phyloP scores from a whole-genome alignment of 2,113 vertebrate species.

The Menidia beryllina region DNA sequence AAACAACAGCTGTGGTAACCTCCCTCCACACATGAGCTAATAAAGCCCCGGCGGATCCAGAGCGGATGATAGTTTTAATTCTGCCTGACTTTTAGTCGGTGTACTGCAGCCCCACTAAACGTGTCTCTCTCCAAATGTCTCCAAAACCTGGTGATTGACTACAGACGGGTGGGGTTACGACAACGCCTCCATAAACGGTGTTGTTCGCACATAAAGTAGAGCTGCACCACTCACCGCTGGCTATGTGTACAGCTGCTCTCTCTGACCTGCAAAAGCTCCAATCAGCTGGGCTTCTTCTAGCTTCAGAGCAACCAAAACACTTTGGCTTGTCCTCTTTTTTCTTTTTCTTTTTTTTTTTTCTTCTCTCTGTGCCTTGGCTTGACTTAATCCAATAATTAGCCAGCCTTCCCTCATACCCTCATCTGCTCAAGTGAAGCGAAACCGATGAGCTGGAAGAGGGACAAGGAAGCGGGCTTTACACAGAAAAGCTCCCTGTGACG shows the following conservation, averaged over 20 bases:
- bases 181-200: neutral
- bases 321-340: neutral
- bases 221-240: conserved; percentile 12
- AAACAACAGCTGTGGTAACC: conserved; percentile 26
- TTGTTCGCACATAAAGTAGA: conserved; percentile 2
- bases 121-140: neutral
- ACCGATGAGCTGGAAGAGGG: conserved; percentile 13
- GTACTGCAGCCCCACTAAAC: neutral
- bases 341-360: neutral
- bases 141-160: neutral
- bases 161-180: neutral
- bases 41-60: conserved; percentile 33
- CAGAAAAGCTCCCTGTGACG: neutral
- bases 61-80: too few relatives aligned
- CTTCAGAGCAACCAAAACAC: neutral
- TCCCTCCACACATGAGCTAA: conserved; percentile 27
- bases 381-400: conserved; percentile 29
- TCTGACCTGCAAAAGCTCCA: neutral
- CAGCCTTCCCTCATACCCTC: conserved; percentile 13
- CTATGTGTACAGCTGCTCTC: conserved; percentile 27
- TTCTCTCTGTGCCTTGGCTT: neutral
- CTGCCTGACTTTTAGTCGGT: too few relatives aligned
- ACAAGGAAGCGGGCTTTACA: conserved; percentile 14
- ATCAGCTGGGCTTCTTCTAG: neutral
- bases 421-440: conserved; percentile 35